Evolutionary conservation across 2,113 vertebrate species (phyloP).

Genomic region (Hystrix brachyura): DNA sequence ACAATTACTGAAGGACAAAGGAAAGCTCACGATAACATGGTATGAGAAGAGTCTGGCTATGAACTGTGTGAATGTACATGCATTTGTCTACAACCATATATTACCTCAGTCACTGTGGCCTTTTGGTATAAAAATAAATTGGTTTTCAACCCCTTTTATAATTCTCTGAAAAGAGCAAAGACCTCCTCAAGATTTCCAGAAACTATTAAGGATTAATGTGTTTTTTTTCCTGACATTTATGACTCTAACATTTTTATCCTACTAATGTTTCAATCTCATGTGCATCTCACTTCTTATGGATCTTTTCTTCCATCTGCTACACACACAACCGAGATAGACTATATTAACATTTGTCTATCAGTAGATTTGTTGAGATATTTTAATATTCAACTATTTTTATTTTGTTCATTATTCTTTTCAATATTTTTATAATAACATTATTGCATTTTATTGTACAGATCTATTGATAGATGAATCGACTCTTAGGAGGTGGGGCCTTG

Average conservation of each 20-base stretch:
- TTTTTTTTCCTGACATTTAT: constrained; percentile 27
- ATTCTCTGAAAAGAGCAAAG: not conserved
- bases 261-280: not conserved
- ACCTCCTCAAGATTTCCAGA: not conserved
- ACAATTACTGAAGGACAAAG: not conserved
- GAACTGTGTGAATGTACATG: not conserved
- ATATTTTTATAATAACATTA: not conserved
- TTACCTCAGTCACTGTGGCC: not conserved
- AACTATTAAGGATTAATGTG: not conserved
- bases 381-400: not conserved
- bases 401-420: not conserved
- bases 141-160: constrained; percentile 17
- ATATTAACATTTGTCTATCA: not conserved
- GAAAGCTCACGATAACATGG: not conserved
- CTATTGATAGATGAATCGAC: not conserved
- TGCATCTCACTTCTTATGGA: not conserved
- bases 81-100: constrained; percentile 8
- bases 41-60: not conserved
- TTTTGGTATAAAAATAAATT: constrained; percentile 28
- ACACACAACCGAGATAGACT: not conserved
- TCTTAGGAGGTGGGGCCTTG: not conserved
- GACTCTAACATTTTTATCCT: constrained; percentile 19
- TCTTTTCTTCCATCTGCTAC: not conserved
- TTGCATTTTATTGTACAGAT: not conserved
- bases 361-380: not conserved